Conservation (phyloP, 2,113 vertebrate genomes). For the Pterocles orientalis region DNA sequence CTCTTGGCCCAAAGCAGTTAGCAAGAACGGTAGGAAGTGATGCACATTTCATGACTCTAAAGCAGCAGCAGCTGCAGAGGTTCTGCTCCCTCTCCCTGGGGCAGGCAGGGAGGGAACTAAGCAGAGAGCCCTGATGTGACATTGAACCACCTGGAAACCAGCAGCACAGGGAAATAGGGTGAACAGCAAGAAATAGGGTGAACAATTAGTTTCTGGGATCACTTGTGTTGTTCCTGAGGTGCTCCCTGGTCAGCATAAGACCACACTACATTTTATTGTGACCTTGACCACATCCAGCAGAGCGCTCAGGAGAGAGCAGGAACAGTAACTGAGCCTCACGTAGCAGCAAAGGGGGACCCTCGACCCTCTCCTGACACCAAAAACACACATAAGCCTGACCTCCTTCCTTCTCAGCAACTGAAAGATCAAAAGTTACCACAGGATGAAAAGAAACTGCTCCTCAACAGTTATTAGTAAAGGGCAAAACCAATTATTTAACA, state of each 20-base stretch:
- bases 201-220: not conserved
- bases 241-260: not conserved
- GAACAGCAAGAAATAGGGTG: not conserved
- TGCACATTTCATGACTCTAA: not conserved
- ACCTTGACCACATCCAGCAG: not conserved
- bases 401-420: not conserved
- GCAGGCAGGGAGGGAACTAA: not conserved
- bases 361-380: not conserved
- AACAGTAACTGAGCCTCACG: not conserved
- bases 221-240: not conserved
- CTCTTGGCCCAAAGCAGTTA: not conserved
- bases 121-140: not conserved
- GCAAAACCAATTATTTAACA: not conserved
- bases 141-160: not conserved
- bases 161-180: not conserved
- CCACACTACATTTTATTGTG: not conserved
- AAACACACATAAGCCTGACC: not conserved
- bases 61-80: accelerated
- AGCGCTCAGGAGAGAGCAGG: not conserved
- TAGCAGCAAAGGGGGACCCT: no score
- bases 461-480: not conserved
- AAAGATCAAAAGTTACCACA: not conserved
- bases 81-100: not conserved
- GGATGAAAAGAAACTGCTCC: accelerated
- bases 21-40: not conserved